Base-by-base conservation (phyloP, 2,797 vertebrate species). In the Acanthurus lineatus region DNA sequence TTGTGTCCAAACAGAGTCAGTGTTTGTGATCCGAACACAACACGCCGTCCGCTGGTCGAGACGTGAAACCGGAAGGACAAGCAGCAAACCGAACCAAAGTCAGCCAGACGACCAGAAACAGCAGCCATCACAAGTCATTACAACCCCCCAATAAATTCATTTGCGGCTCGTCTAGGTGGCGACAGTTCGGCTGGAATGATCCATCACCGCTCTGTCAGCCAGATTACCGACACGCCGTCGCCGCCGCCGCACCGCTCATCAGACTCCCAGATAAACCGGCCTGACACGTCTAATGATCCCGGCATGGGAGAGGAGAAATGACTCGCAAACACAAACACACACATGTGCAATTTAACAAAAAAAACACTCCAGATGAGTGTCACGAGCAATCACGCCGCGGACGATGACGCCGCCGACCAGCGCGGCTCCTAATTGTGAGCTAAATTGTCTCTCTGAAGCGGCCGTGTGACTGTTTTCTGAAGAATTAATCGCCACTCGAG, bases 281-380 rank as follows among this genome's bases (percentile, higher is more conserved):
- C 81, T 69, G 92, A 91, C 90, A 79, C 69, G 4, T 84, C 67
- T 79, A 81, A 86, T 82, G 89, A 90, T 82, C 25, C 86, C 85
- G 76, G 59, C 69, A 51, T 12, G 45, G 73, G 42, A 22, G 62
- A 60, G 74, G 38, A 61, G 74, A 69, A 56, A 42, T 1, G 28
- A 59, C 68, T 80, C 53, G 2, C 71, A 54, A 72, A 67, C 69
- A 78, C 76, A 79, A 70, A 80, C 19, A 62, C 66, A 69, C 62
- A 66, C 62, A 32, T 42, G 48, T 59, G 71, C 53, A 5, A 22
- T 32, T 9, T 1, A 25, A 25, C 2, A 22, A 32, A n/a, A 78
- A 14, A 72, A 1, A 67, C 76, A 67, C 81, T 69, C 69, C 51
- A 69, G 76, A 79, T 47, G 83, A 86, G 79, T 82, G 87, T 87